Evolutionary conservation across 2,888 invertebrate genomes (phyloP), one percentile per base, ranked within the genome.

Genomic region (Cacoxenus indagator): DNA sequence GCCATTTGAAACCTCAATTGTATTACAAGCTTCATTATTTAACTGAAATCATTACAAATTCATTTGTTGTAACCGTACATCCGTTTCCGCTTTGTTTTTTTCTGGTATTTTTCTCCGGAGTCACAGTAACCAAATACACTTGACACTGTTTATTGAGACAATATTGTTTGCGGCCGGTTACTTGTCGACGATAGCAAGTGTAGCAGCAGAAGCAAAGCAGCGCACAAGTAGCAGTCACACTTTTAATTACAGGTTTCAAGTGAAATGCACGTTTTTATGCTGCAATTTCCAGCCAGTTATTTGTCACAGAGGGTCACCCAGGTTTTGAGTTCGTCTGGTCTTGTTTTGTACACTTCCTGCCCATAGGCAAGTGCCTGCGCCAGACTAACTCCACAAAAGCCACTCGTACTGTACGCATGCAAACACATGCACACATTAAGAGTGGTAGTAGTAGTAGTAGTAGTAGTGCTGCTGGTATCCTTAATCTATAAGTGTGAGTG

Each of bases 211-310:
- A n/a, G n/a, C n/a, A n/a, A n/a, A n/a, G n/a, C n/a, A n/a, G n/a
- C n/a, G n/a, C n/a, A n/a, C n/a, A n/a, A n/a, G n/a, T n/a, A n/a
- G n/a, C n/a, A n/a, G n/a, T n/a, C 5, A 26, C 22, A 24, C 24
- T 54, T 54, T 54, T 54, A 54, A 54, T 54, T 54, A 24, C 24
- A 54, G 24, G 9, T 54, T 54, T 54, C 54, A 14, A 37, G 37
- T 14, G 37, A 14, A 37, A 8, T 37, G 8, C 9, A 11, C 37
- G 37, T 37, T 37, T 37, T 37, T 37, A 37, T 37, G 14, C 14
- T 14, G 37, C 9, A 14, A 8, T 37, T 37, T 37, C 9, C 37
- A 37, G 37, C 2, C 8, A 37, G 37, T 11, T 37, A 37, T 37
- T 37, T 37, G 37, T 37, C 37, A 37, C 9, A 11, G 9, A 5